These are phyloP conservation scores for Crotalus viridis DNA, from an alignment of 2,113 vertebrate species.

Conservation along the genomic window DNA sequence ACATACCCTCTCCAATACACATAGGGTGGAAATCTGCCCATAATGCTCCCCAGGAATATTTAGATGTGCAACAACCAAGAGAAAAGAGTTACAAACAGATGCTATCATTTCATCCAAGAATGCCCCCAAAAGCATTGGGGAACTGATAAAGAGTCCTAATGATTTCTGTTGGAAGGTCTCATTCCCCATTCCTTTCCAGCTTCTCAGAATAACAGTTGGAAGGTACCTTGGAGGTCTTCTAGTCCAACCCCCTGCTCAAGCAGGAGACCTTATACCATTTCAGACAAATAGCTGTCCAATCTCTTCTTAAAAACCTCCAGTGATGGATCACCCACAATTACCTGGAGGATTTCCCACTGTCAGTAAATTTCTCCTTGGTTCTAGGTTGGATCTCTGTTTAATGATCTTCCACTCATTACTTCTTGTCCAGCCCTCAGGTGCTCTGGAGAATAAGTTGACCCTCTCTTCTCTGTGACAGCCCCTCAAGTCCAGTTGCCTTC, in stretches of 20 bases:
- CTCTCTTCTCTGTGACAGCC: neutral
- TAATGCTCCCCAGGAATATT: neutral
- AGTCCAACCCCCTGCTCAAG: neutral
- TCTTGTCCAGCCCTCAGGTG: neutral
- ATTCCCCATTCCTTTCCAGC: neutral
- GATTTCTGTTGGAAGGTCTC: neutral
- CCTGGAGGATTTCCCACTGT: neutral
- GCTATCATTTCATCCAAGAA: neutral
- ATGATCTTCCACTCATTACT: neutral
- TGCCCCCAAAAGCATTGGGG: neutral
- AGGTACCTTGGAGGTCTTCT: neutral
- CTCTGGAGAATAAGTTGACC: neutral
- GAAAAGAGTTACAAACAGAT: neutral
- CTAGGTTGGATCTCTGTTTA: neutral
- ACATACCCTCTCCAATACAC: neutral
- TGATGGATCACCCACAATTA: neutral
- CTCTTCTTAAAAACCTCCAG: neutral
- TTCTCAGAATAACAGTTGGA: neutral
- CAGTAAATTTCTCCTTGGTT: neutral
- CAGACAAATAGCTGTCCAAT: neutral
- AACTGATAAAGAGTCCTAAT: neutral
- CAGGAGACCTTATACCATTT: neutral
- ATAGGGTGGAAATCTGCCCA: neutral
- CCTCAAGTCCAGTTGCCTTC: neutral
- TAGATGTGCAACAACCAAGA: neutral